Evolutionary conservation across 2,888 invertebrate genomes (phyloP).

Genomic region (Habrosyne pyritoides): DNA sequence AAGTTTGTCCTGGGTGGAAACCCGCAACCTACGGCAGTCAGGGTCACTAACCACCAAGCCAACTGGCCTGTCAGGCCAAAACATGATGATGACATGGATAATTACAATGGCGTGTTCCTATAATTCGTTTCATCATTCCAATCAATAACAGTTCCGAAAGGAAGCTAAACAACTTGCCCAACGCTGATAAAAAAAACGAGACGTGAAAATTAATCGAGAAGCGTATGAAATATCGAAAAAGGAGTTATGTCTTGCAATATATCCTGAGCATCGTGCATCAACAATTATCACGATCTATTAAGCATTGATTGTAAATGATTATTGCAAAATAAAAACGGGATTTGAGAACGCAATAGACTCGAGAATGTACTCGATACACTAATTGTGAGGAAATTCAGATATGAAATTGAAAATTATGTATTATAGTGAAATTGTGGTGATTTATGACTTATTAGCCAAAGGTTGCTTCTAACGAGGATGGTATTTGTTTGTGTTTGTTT

Average conservation of each 20-base stretch:
- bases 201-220: conserved; percentile 25
- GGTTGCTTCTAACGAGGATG: no score
- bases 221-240: conserved; percentile 22
- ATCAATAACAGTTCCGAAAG: not conserved
- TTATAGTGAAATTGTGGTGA: no score
- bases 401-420: no score
- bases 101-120: not conserved
- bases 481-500: no score
- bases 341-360: not conserved
- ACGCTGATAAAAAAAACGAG: conserved; percentile 20
- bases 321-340: conserved; percentile 39
- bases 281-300: conserved; percentile 61
- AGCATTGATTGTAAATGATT: conserved; percentile 44
- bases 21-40: no score
- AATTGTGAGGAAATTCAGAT: not conserved
- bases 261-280: conserved; percentile 41
- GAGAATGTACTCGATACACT: not conserved
- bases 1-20: no score
- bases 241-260: conserved; percentile 33
- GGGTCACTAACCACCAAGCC: no score
- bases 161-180: conserved; percentile 8
- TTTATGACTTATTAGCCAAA: no score
- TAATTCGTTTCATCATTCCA: not conserved
- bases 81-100: not conserved
- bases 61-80: no score